Evolutionary conservation across 2,113 vertebrate species (phyloP), one percentile per base, ranked within the genome.

Genomic region (Phrynosoma platyrhinos): DNA sequence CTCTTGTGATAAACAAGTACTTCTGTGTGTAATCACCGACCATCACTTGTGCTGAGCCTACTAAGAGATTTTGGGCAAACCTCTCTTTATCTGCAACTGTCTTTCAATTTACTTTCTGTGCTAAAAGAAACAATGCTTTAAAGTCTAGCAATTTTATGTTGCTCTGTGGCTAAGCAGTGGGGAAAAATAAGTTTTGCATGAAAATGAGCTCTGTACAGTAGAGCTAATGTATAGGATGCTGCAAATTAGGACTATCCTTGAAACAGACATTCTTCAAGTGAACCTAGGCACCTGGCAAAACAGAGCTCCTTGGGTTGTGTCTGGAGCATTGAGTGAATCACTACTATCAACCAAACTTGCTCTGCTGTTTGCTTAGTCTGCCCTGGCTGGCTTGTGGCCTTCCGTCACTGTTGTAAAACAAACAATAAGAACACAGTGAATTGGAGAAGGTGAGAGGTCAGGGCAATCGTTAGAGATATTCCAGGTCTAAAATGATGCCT

Each of bases 221-320:
- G 2, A 9, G 8, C 79, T 66, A 68, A 42, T 9, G 32, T 20
- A 81, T 40, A 2, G 10, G 80, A 82, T 82, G 52, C 14, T 69
- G 64, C 27, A 52, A 47, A 71, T 75, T 74, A 32, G 47, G 25
- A 36, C 47, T 84, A 25, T 74, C 52, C 36, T 9, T 55, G 82
- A 74, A 25, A 74, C 68, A 74, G 12, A 36, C 9, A 30, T 21
- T 53, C 64, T 25, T 2, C 13, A 14, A 36, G 20, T 79, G 42
- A 79, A 68, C n/a, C n/a, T 64, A 80, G 58, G 58, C n/a, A 53
- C 78, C 78, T 20, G 53, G 27, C 78, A 87, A 69, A 72, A 53
- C 30, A 53, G 40, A 69, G 27, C 27, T 55, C 20, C 25, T 58
- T 9, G 52, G 40, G 27, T 52, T 62, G 16, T 68, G 1, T 23